These are phyloP conservation scores for Priapulus caudatus DNA, from an alignment of 2,888 invertebrate genomes.

Conservation along the genomic window DNA sequence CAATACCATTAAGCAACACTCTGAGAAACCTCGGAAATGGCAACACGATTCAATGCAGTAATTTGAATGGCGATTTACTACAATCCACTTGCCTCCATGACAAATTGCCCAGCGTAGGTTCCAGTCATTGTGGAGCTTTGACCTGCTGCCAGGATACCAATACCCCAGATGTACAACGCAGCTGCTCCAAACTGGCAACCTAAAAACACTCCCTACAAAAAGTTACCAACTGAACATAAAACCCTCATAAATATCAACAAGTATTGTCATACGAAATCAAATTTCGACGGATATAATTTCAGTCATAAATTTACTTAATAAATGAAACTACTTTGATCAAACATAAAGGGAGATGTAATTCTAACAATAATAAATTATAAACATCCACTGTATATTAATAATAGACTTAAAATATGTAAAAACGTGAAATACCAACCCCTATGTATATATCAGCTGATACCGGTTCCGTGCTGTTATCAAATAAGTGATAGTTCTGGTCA, in stretches of 20 bases:
- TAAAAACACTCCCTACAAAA: slow-evolving; percentile 38
- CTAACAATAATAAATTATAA: slow-evolving; percentile 6
- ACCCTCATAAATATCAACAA: neutral
- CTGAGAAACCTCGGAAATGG: no score
- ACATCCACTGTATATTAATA: no score
- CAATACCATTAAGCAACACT: no score
- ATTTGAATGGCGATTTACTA: neutral
- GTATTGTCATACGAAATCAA: neutral
- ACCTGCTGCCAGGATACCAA: slow-evolving; percentile 67
- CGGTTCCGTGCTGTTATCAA: slow-evolving; percentile 29
- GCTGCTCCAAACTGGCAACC: slow-evolving; percentile 60
- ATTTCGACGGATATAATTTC: no score
- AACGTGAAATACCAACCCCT: no score
- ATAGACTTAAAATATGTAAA: no score
- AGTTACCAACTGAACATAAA: neutral
- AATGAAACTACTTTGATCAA: no score
- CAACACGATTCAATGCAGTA: no score
- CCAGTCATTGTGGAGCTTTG: slow-evolving; percentile 66
- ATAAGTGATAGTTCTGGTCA: slow-evolving; percentile 37
- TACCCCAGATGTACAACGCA: slow-evolving; percentile 72
- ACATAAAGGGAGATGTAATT: slow-evolving; percentile 5
- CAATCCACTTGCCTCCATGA: slow-evolving; percentile 54
- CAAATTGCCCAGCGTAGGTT: slow-evolving; percentile 75
- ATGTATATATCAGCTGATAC: slow-evolving; percentile 30
- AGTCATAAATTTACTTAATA: no score